These are phyloP conservation scores for Pangasius sanitwongsei DNA, from an alignment of 2,797 vertebrate genomes.

Conservation along the genomic window DNA sequence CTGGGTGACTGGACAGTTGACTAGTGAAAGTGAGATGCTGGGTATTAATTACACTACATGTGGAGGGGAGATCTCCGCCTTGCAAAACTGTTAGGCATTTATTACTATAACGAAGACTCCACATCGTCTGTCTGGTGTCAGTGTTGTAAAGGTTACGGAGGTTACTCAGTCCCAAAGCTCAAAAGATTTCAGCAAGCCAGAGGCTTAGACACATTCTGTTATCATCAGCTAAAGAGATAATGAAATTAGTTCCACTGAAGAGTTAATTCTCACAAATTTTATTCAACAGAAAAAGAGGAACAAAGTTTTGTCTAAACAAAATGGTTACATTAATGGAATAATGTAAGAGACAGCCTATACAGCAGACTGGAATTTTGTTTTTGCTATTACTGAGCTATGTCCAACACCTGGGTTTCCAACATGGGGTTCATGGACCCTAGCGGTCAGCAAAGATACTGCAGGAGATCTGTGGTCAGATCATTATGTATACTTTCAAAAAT, in stretches of 20 bases:
- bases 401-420: not conserved
- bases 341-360: not conserved
- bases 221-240: not conserved
- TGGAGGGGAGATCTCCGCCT: not conserved
- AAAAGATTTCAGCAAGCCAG: slow-evolving; percentile 23
- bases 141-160: slow-evolving; percentile 19
- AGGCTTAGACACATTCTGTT: not conserved
- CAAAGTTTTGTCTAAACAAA: not conserved
- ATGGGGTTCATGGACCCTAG: not conserved
- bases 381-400: not conserved
- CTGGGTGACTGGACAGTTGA: slow-evolving; percentile 16
- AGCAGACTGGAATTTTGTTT: not conserved
- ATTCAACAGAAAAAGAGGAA: slow-evolving; percentile 2
- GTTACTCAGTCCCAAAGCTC: not conserved
- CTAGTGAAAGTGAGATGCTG: not conserved
- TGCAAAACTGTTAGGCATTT: not conserved
- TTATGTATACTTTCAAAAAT: not conserved
- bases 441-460: not conserved
- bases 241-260: not conserved
- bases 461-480: not conserved
- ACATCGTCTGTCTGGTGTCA: not conserved
- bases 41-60: not conserved
- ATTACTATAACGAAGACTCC: not conserved
- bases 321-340: not conserved
- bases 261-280: not conserved